These are phyloP conservation scores for Forbesichthys agassizii DNA, from an alignment of 2,113 vertebrate species.

Conservation along the genomic window DNA sequence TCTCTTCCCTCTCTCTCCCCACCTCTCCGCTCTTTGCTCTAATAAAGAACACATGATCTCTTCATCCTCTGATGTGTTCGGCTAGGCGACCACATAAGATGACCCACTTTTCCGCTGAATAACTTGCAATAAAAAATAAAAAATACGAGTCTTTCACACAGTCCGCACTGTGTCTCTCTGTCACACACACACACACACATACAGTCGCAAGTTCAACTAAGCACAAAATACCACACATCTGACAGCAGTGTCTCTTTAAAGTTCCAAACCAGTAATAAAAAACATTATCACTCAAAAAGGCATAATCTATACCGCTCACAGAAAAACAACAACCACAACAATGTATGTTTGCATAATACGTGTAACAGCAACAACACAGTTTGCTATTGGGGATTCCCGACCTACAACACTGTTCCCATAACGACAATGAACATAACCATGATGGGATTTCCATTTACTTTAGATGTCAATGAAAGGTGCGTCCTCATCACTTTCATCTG, in stretches of 20 bases:
- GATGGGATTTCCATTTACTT: too few relatives aligned
- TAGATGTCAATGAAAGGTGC: too few relatives aligned
- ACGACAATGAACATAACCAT: too few relatives aligned
- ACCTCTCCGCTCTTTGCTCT: background rate
- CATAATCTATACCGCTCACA: background rate
- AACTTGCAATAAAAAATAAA: background rate
- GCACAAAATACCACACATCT: background rate
- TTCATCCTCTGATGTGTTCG: background rate
- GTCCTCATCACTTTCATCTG: too few relatives aligned
- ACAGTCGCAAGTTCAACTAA: background rate
- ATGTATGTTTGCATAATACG: too few relatives aligned
- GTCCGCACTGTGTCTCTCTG: background rate
- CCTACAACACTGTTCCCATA: too few relatives aligned
- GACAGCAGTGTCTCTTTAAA: background rate
- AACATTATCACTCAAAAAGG: background rate
- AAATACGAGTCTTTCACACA: background rate
- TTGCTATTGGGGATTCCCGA: too few relatives aligned
- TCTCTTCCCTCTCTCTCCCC: background rate
- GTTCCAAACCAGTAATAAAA: too few relatives aligned
- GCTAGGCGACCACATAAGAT: background rate
- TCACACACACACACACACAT: background rate
- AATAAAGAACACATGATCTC: background rate
- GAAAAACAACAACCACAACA: too few relatives aligned
- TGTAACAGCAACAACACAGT: too few relatives aligned
- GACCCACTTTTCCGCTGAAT: background rate